Evolutionary conservation across 2,888 invertebrate species (phyloP).

Genomic region (Andrena dorsata): DNA sequence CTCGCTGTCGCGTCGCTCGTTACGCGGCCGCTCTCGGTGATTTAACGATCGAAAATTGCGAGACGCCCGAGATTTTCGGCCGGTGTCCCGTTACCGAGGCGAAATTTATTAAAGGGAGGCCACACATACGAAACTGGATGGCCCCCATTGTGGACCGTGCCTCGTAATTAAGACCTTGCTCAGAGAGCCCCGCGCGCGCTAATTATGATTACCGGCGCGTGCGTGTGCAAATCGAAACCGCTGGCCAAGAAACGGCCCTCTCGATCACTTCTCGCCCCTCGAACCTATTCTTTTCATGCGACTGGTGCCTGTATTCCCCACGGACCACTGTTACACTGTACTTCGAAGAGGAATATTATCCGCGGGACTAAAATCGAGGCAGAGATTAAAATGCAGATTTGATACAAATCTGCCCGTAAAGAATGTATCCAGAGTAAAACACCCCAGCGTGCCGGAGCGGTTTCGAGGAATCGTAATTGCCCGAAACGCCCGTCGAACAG

Average conservation of each 20-base stretch:
- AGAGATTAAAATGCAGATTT: background rate
- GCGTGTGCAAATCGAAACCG: conserved; percentile 42
- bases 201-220: conserved; percentile 73
- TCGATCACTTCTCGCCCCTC: background rate
- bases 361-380: background rate
- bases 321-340: no score
- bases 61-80: conserved; percentile 61
- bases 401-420: background rate
- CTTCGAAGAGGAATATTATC: no score
- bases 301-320: no score
- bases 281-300: background rate
- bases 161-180: conserved; percentile 76
- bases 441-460: background rate
- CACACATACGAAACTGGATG: conserved; percentile 1
- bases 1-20: conserved; percentile 54
- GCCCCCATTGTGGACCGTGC: conserved; percentile 65
- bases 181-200: conserved; percentile 64
- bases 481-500: conserved; percentile 4
- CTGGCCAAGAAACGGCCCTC: background rate
- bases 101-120: conserved; percentile 68
- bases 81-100: conserved; percentile 64
- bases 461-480: conserved; percentile 32
- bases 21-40: conserved; percentile 39
- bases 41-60: conserved; percentile 69
- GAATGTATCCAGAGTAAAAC: background rate